A percentile compares a stretch with the other conserved stretches of the same genome.
These are phyloP conservation scores for Melanostoma scalare DNA, from an alignment of 2,888 invertebrate genomes.

Conservation along the genomic window DNA sequence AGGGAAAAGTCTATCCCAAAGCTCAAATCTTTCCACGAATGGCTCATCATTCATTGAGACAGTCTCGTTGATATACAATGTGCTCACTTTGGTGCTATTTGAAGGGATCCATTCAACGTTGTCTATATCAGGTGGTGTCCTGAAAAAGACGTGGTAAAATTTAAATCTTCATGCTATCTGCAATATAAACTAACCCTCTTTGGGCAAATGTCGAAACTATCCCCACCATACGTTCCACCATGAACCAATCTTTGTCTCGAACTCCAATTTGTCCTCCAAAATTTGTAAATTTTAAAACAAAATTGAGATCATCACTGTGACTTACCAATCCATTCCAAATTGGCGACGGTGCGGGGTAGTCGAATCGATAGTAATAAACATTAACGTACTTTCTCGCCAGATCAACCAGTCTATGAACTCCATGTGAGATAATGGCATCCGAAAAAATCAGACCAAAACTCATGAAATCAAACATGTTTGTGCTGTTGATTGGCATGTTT, in stretches of 20 bases:
- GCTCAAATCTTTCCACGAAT: constrained; percentile 43
- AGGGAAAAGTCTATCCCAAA: constrained; percentile 73
- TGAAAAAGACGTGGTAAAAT: not conserved
- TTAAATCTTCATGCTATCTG: not conserved
- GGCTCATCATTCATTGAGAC: constrained; percentile 50
- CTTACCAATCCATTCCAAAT: constrained; percentile 80
- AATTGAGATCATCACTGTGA: constrained; percentile 78
- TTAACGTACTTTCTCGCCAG: constrained; percentile 83
- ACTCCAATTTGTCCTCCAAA: constrained; percentile 75
- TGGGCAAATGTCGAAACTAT: constrained; percentile 81
- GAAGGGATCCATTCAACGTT: constrained; percentile 42
- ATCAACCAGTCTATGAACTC: constrained; percentile 84
- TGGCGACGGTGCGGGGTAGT: constrained; percentile 83
- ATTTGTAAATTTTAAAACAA: constrained; percentile 76
- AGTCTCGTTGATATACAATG: constrained; percentile 65
- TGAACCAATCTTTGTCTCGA: constrained; percentile 79
- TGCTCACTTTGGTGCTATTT: constrained; percentile 22
- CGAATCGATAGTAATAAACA: constrained; percentile 85
- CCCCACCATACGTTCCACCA: constrained; percentile 80
- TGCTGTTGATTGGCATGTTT: constrained; percentile 27
- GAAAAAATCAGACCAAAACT: constrained; percentile 82
- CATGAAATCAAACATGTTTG: constrained; percentile 67
- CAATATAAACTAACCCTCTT: constrained; percentile 75
- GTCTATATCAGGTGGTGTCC: constrained; percentile 3
- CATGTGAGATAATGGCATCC: constrained; percentile 84